Base-by-base conservation (phyloP, 2,888 invertebrate genomes). In the Tiliacea aurago region DNA sequence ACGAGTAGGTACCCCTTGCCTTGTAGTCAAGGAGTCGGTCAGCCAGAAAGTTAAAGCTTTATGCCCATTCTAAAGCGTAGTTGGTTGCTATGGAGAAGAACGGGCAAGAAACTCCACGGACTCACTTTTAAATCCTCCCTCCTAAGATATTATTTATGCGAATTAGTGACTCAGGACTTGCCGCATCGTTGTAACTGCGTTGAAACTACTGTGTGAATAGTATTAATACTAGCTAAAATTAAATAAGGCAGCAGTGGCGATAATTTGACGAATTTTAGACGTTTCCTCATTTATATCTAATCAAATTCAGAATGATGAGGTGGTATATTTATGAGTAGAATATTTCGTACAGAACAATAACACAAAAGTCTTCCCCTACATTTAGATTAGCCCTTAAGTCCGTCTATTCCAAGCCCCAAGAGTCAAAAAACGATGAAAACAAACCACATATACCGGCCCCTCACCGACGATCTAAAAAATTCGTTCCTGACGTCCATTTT, bases 391-490 rank as follows among this genome's bases (percentile, higher is more conserved):
- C 62, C 28, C 23, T n/a, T 62, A 18, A 47, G n/a, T 56, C 59
- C 28, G 13, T 28, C 49, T 37, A 47, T 45, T 23, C n/a, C 47
- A 72, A 68, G 61, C 61, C n/a, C n/a, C n/a, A n/a, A 81, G 61
- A 75, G 37, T 68, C 43, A 11, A 59, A 70, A 78, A 71, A 41
- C 23, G n/a, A 4, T 4, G 7, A 63, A 73, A 78, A 65, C 41
- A 76, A 81, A 65, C 53, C 11, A 68, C 56, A 47, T 37, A 45
- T 80, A 70, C 82, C 20, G 82, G 41, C 37, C 81, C 82, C 66
- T 45, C n/a, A 5, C 33, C 4, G 11, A 47, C 37, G 47, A 73
- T 78, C 72, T 28, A 28, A 72, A 70, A 83, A 85, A 83, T 72
- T 75, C 82, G 69, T 63, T 47, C 11, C 68, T 49, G 67, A 4